These are phyloP conservation scores for Eulithis prunata DNA, from an alignment of 2,888 invertebrate genomes.

Conservation along the genomic window DNA sequence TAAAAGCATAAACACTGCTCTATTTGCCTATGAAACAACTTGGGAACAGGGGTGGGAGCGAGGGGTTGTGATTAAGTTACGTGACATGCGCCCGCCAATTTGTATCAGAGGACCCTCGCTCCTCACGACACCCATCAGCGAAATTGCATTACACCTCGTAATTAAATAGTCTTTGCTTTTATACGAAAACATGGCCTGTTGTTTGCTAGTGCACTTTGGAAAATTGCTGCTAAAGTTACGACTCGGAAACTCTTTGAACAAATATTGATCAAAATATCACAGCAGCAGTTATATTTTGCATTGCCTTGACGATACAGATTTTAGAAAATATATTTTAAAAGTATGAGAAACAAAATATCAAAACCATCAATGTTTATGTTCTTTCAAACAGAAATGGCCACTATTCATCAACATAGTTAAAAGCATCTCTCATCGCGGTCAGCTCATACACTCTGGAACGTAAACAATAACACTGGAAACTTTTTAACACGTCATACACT, in stretches of 20 bases:
- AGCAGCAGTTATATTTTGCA: too few relatives aligned
- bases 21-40: conserved; percentile 51
- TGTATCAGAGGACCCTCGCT: conserved; percentile 60
- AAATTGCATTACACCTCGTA: conserved; percentile 71
- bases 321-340: too few relatives aligned
- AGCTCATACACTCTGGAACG: conserved; percentile 69
- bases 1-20: conserved; percentile 34
- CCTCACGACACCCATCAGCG: conserved; percentile 57
- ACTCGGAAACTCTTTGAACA: background rate
- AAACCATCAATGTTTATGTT: conserved; percentile 17
- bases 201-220: conserved; percentile 38
- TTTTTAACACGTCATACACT: conserved; percentile 77
- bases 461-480: conserved; percentile 81
- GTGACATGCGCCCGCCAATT: conserved; percentile 80
- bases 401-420: conserved; percentile 60
- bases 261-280: too few relatives aligned
- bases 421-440: conserved; percentile 74
- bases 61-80: conserved; percentile 78
- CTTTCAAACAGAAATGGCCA: conserved; percentile 40
- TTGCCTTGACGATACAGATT: background rate
- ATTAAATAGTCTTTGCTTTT: conserved; percentile 71
- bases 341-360: conserved; percentile 10
- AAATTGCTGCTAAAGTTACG: conserved; percentile 8
- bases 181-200: conserved; percentile 61
- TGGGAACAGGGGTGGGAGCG: conserved; percentile 48